Evolutionary conservation across 2,113 vertebrate genomes (phyloP).

Genomic region (Phycodurus eques): DNA sequence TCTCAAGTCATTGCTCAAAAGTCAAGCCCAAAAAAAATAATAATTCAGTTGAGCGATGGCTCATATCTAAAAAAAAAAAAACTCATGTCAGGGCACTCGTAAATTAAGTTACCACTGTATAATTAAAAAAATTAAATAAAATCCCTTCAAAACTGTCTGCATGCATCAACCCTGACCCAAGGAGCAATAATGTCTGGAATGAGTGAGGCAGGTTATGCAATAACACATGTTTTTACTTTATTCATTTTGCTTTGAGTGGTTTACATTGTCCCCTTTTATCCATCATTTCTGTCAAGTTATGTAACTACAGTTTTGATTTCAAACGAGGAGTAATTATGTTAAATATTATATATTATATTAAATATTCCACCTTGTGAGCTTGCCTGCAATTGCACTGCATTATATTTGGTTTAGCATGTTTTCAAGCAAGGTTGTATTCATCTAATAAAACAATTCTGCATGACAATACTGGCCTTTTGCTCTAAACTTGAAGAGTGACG

Average conservation of each 20-base stretch:
- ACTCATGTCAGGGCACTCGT: neutral
- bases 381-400: neutral
- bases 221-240: constrained; percentile 6
- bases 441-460: constrained; percentile 12
- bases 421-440: neutral
- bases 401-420: constrained; percentile 19
- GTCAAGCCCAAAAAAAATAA: neutral
- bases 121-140: neutral
- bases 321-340: constrained; percentile 3
- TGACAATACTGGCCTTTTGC: constrained; percentile 27
- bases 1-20: too few species aligned
- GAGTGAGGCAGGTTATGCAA: neutral
- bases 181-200: constrained; percentile 8
- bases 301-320: constrained; percentile 11
- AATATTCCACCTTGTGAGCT: constrained; percentile 11
- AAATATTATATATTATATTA: too few species aligned
- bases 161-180: neutral
- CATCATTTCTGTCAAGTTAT: constrained; percentile 6
- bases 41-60: neutral
- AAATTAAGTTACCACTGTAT: neutral
- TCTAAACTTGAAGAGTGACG: constrained; percentile 27
- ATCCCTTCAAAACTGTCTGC: neutral
- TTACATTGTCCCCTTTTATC: constrained; percentile 10
- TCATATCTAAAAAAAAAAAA: neutral
- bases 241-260: neutral